Base-by-base conservation (phyloP, 1,140 invertebrate species). In the Dermatophagoides farinae region DNA sequence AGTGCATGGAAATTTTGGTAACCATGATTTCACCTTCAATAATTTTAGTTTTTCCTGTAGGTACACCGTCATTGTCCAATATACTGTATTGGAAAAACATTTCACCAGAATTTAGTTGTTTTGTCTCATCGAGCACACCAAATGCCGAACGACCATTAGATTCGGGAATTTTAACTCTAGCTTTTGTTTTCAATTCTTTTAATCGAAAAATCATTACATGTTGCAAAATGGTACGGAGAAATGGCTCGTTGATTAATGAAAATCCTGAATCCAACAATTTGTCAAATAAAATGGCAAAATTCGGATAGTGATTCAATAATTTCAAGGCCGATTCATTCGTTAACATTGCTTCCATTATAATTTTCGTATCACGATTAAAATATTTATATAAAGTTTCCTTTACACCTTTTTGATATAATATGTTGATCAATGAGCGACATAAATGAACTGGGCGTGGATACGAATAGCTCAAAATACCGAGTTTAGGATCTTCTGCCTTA, bases 11-110 rank as follows among this genome's bases (percentile, higher is more conserved):
- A 46, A 60, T 57, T 61, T 66, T 73, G 11, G 65, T 68, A 8
- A 73, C 66, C 55, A 73, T 41, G 16, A 73, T 65, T 38, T 53
- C 37, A 23, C 65, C 65, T 60, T 22, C 38, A 41, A 55, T 31
- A 18, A 39, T 58, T 54, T 25, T 14, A 43, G 46, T 54, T 22
- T 38, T 9, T 46, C 4, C 12, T 18, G 25, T 37, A 6, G 16
- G 12, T 25, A 1, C 2, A 6, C 57, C 57, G 6, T 43, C 39
- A 9, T 12, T 11, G 1, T 60, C 53, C 22, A 39, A 44, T 40
- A 64, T 58, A 41, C 59, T 60, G 23, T 65, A 67, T 23, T 65
- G 66, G 6, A 67, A 61, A 49, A 67, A 67, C 0, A 67, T 60
- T 53, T 67, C 43, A 1, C 66, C 66, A n/a, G 64, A 62, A 53